Conservation (phyloP, 2,113 vertebrate genomes). For the Acanthisitta chloris region DNA sequence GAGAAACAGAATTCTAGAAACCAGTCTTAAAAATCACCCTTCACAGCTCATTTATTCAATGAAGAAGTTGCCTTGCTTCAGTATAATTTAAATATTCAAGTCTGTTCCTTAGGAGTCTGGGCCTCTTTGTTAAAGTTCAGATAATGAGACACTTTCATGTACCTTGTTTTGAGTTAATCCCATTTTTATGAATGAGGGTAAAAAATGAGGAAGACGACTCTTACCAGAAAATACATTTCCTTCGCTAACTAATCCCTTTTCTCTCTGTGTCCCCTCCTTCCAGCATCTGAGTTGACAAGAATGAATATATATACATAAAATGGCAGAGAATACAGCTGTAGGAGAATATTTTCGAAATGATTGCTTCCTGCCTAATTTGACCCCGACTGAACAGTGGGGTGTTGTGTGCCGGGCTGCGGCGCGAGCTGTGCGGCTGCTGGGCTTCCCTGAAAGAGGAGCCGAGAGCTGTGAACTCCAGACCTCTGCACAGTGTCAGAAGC, state of each 20-base stretch:
- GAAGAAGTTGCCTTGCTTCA: neutral
- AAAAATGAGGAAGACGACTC: neutral
- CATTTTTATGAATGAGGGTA: neutral
- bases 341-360: neutral
- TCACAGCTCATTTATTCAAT: neutral
- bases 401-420: neutral
- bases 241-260: neutral
- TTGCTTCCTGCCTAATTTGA: neutral
- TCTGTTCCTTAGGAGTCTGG: neutral
- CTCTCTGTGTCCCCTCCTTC: neutral
- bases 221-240: neutral
- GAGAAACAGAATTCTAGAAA: neutral
- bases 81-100: neutral
- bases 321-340: neutral
- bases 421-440: neutral
- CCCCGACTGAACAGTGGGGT: neutral
- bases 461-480: conserved; percentile 34
- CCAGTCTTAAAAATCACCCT: neutral
- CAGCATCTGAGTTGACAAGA: neutral
- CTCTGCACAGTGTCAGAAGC: conserved; percentile 18
- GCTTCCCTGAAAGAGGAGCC: neutral
- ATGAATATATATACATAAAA: neutral
- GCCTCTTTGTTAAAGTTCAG: neutral
- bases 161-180: conserved; percentile 3
- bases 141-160: neutral